Base-by-base conservation (phyloP, 2,888 invertebrate species). In the Melinaea menophilus region DNA sequence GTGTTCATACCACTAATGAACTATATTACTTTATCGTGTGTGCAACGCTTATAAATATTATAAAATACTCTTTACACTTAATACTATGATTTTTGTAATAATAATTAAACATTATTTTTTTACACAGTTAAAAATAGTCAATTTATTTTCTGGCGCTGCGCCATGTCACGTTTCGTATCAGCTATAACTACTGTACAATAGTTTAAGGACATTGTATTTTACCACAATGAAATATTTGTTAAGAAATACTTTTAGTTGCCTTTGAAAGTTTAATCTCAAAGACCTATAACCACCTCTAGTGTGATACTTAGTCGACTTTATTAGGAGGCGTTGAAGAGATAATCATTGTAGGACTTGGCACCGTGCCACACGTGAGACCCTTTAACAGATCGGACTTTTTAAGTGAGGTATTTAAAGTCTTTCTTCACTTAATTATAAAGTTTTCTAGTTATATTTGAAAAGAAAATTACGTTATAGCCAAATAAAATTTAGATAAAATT, bases 381-480 rank as follows among this genome's bases (percentile, higher is more conserved):
- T 51, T 41, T 51, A 51, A 31, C 51, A 51, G 13, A 51, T 51
- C 51, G 5, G 51, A 51, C 51, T 51, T 51, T 48, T 51, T 51
- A 22, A 51, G 51, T 51, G 51, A 5, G 9, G 31, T 31, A 51
- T 31, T 31, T 51, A 51, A 41, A 41, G 9, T 41, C 41, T 41
- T 37, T 35, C n/a, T 48, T 51, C 22, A 51, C 31, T 22, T 31
- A 31, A 51, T 51, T 51, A 48, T 48, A 51, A 51, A 22, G 11
- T 51, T 51, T 31, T 5, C 51, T 51, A 22, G 3, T 41, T 41
- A 9, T 7, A 37, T 37, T 5, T 41, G 41, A 41, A 41, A 41
- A 9, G 41, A 41, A 41, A 41, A 37, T 37, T 41, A 41, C 7
- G 9, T 22, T 3, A 41, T 41, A 9, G 37, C 2, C 7, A 37